These are phyloP conservation scores for Amblyopsis hoosieri DNA, from an alignment of 2,797 vertebrate genomes.

Conservation along the genomic window DNA sequence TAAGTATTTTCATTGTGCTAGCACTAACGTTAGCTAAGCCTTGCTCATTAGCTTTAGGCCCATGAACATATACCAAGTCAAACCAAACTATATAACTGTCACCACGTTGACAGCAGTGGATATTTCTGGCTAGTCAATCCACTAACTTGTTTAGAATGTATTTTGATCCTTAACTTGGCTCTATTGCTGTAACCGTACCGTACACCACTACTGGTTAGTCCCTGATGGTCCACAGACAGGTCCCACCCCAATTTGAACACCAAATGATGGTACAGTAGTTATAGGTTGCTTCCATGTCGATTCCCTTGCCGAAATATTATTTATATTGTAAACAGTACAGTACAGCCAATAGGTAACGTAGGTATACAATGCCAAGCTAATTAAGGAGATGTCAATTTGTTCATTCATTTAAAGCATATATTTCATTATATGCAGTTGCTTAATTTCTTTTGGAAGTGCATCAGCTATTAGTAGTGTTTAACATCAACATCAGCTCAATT, in stretches of 20 bases:
- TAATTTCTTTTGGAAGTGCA: too few relatives aligned
- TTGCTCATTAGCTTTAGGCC: conserved; percentile 43
- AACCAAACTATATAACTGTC: conserved; percentile 20
- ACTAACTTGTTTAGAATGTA: neutral
- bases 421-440: neutral
- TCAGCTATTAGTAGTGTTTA: neutral
- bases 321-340: neutral
- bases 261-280: conserved; percentile 5
- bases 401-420: too few relatives aligned
- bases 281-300: conserved; percentile 10
- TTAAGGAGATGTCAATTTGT: conserved; percentile 9
- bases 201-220: neutral
- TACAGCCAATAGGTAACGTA: neutral
- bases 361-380: conserved; percentile 8
- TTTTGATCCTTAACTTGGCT: neutral
- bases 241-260: conserved; percentile 2
- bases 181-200: conserved; percentile 15
- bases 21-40: conserved; percentile 9
- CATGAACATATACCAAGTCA: conserved; percentile 28
- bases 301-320: conserved; percentile 1
- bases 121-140: too few relatives aligned
- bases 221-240: conserved; percentile 5
- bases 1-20: conserved; percentile 10
- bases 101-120: too few relatives aligned
- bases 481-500: neutral